Evolutionary conservation across 2,113 vertebrate genomes (phyloP).

Genomic region (Paedocypris sp.): DNA sequence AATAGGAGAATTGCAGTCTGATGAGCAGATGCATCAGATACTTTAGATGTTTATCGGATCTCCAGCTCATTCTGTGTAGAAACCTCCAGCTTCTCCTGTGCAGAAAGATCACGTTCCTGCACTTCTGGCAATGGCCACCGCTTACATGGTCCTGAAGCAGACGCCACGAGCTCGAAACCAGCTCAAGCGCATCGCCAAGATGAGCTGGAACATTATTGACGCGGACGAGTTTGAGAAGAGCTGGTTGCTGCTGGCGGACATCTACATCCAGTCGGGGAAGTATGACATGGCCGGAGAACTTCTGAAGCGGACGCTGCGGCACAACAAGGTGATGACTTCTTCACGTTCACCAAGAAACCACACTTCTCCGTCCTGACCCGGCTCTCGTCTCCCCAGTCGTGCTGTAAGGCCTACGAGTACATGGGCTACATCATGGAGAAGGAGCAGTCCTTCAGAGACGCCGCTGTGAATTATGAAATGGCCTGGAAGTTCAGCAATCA

Average conservation of each 20-base stretch:
- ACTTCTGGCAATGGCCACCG: conserved; percentile 89
- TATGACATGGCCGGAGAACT: conserved; percentile 89
- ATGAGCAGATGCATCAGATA: too few species aligned
- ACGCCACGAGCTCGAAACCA: conserved; percentile 88
- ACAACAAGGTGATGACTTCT: conserved; percentile 78
- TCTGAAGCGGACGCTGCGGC: conserved; percentile 77
- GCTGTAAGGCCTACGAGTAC: conserved; percentile 96
- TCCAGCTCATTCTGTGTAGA: neutral
- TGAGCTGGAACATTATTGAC: conserved; percentile 88
- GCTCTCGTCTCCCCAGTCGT: conserved; percentile 83
- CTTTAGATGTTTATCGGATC: neutral
- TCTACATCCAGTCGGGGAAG: conserved; percentile 95
- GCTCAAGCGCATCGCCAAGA: conserved; percentile 88
- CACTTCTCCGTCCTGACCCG: too few species aligned
- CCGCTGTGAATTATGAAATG: conserved; percentile 87
- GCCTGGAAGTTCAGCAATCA: conserved; percentile 91
- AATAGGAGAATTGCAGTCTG: too few species aligned
- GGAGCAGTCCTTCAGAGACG: conserved; percentile 86
- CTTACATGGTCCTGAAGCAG: conserved; percentile 94
- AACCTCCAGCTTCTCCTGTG: neutral
- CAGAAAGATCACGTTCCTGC: conserved; percentile 92
- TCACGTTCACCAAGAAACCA: too few species aligned
- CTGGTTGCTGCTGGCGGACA: conserved; percentile 91
- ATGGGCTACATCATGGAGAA: conserved; percentile 98
- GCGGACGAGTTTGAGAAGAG: conserved; percentile 97